Evolutionary conservation across 2,888 invertebrate genomes (phyloP), one percentile per base, ranked within the genome.

Genomic region (Calliopum simillimum): DNA sequence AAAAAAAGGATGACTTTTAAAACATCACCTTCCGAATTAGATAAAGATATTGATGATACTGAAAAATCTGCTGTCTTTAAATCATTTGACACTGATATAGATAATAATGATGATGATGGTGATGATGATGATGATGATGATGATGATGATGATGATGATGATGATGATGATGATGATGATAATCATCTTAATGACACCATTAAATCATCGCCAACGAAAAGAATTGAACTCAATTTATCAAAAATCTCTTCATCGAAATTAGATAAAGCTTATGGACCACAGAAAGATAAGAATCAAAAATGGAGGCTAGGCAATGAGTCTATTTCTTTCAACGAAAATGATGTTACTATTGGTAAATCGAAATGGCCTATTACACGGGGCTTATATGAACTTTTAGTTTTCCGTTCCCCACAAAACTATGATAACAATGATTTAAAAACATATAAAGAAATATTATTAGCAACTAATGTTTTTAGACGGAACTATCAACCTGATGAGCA

Each of bases 391-490:
- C 33, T 58, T 12, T 6, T 67, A 46, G 56, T 58, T 44, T 46
- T 13, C 16, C 47, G 5, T 47, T 47, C 51, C 33, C 46, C 51
- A 14, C 23, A 49, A 53, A 53, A 67, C n/a, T 53, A 53, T 61
- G 63, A 43, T 61, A 51, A 56, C 25, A n/a, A 2, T 16, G 73
- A 69, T 51, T 43, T 68, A 21, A 70, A 49, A 51, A 41, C 12
- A 25, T 65, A 68, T 16, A 71, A 73, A 23, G 46, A 49, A 41
- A 64, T 73, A 55, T n/a, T 74, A 69, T 46, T 33, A 43, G 55
- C 51, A 33, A 73, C 71, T 53, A 72, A 69, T 65, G 66, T 68
- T 12, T 49, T 71, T 43, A 71, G 51, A 56, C 68, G 67, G n/a
- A 23, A 49, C 25, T 59, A 68, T 58, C 14, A 65, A 55, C 11